Percentiles rank a stretch among this genome's conserved stretches.
These are phyloP conservation scores for Sylvia atricapilla DNA, from an alignment of 2,113 vertebrate species.

Conservation along the genomic window DNA sequence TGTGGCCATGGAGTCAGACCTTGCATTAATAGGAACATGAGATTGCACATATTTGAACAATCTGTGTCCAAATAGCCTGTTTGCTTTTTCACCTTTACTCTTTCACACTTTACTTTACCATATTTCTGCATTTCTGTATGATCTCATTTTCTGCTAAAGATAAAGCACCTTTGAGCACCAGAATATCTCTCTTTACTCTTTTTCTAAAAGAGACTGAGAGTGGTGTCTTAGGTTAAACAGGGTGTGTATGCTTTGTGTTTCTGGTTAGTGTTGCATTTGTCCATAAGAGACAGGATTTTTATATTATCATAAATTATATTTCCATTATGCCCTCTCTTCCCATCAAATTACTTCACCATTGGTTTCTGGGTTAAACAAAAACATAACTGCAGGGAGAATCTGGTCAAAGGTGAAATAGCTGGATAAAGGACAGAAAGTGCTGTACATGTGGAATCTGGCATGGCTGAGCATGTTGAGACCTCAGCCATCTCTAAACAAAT, in stretches of 20 bases:
- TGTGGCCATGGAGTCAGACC: not conserved
- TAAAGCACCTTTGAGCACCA: not conserved
- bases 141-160: not conserved
- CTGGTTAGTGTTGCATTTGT: not conserved
- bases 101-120: not conserved
- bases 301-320: not conserved
- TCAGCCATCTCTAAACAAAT: not conserved
- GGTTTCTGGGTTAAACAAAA: not conserved
- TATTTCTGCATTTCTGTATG: not conserved
- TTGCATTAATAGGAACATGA: not conserved
- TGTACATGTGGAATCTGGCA: not conserved
- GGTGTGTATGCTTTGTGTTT: not conserved
- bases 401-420: not conserved
- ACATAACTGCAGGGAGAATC: not conserved
- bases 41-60: not conserved
- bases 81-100: not conserved
- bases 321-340: not conserved
- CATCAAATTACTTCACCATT: not conserved
- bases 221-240: not conserved
- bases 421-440: not conserved
- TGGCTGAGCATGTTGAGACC: not conserved
- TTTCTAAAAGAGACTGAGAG: not conserved
- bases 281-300: not conserved
- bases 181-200: not conserved
- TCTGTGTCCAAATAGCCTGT: not conserved